phyloP scores from a whole-genome alignment of 2,888 invertebrate species.

The Patella depressa region DNA sequence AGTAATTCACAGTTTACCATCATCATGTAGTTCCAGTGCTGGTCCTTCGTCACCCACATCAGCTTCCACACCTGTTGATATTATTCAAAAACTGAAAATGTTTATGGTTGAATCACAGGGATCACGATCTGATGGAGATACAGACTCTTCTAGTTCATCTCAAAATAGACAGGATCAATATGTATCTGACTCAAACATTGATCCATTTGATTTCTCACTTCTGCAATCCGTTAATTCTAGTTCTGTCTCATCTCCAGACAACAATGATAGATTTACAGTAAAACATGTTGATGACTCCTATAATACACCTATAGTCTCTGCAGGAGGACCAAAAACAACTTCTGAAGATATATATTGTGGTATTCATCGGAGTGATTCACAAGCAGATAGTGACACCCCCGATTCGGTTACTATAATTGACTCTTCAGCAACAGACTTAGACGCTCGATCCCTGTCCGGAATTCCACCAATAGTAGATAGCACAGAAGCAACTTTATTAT shows the following conservation, averaged over 20 bases:
- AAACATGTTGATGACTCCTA: neutral
- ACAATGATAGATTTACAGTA: slow-evolving; percentile 3
- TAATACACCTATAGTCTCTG: neutral
- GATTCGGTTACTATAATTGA: neutral
- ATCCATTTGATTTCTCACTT: neutral
- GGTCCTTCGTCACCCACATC: slow-evolving; percentile 84
- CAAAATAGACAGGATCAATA: neutral
- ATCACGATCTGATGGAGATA: neutral
- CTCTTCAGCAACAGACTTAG: neutral
- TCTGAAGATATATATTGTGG: neutral
- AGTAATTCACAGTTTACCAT: slow-evolving; percentile 73
- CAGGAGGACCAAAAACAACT: neutral
- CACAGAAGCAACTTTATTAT: neutral
- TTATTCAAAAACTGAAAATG: slow-evolving; percentile 46
- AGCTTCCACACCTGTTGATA: slow-evolving; percentile 50
- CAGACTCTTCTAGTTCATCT: slow-evolving; percentile 3
- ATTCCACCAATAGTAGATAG: neutral
- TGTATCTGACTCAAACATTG: neutral
- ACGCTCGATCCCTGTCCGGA: neutral
- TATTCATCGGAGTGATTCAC: neutral
- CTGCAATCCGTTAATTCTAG: neutral
- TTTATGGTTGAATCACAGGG: slow-evolving; percentile 30
- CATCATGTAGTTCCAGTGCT: slow-evolving; percentile 82
- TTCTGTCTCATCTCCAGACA: neutral
- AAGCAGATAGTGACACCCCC: neutral